Conservation (phyloP, 2,888 invertebrate species). For the Hipparchia semele region DNA sequence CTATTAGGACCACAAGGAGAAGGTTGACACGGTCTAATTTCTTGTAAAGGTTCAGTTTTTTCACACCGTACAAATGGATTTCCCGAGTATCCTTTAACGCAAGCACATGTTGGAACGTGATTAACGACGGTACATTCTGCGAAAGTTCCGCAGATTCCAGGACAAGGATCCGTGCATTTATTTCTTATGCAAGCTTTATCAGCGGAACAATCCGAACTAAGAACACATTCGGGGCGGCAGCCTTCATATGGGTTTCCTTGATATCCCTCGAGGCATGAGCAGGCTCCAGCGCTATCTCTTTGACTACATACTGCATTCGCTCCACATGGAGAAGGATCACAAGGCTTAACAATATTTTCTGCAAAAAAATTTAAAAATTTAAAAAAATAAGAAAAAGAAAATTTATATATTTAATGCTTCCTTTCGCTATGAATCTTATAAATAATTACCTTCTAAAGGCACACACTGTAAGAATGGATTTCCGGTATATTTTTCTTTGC, state of each 20-base stretch:
- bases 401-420: no score
- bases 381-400: no score
- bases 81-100: slow-evolving; percentile 87
- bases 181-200: slow-evolving; percentile 92
- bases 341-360: slow-evolving; percentile 87
- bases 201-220: slow-evolving; percentile 92
- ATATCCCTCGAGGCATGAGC: slow-evolving; percentile 91
- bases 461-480: slow-evolving; percentile 92
- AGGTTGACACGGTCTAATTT: slow-evolving; percentile 87
- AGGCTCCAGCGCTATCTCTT: slow-evolving; percentile 90
- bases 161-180: slow-evolving; percentile 94
- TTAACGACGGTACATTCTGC: slow-evolving; percentile 93
- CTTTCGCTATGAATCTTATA: neutral
- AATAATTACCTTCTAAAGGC: slow-evolving; percentile 74
- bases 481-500: slow-evolving; percentile 89
- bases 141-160: slow-evolving; percentile 91
- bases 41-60: slow-evolving; percentile 58
- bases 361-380: slow-evolving; percentile 46
- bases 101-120: slow-evolving; percentile 93
- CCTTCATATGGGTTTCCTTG: slow-evolving; percentile 94
- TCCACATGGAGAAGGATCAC: slow-evolving; percentile 94
- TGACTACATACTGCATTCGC: slow-evolving; percentile 91
- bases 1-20: slow-evolving; percentile 91
- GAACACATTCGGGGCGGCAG: slow-evolving; percentile 93
- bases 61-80: slow-evolving; percentile 85